Conservation (phyloP, 2,113 vertebrate genomes). For the Saimiri boliviensis region DNA sequence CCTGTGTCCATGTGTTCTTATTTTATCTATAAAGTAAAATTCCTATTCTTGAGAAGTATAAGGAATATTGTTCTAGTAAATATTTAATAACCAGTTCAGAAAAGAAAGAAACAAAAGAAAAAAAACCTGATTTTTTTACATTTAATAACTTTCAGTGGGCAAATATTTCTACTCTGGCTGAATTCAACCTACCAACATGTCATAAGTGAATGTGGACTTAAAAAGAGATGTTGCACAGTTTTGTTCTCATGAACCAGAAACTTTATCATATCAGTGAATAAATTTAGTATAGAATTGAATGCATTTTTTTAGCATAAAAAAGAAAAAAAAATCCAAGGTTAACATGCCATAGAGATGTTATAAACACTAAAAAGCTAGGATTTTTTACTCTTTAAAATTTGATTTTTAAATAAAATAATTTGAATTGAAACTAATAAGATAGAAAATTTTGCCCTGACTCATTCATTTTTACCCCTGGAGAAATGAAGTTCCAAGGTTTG, state of each 20-base stretch:
- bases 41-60: background rate
- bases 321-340: background rate
- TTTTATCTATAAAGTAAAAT: background rate
- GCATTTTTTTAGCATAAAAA: background rate
- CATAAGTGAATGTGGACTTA: background rate
- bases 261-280: background rate
- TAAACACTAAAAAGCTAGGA: background rate
- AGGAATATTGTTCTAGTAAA: background rate
- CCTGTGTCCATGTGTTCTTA: no score
- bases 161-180: background rate
- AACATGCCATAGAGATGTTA: background rate
- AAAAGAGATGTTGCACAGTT: background rate
- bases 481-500: background rate
- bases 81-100: background rate
- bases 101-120: background rate
- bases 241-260: background rate
- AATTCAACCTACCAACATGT: background rate
- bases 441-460: background rate
- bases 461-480: background rate
- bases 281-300: background rate
- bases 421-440: background rate
- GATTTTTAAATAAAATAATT: slow-evolving; percentile 10
- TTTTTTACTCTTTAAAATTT: background rate
- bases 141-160: background rate
- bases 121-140: background rate